These are phyloP conservation scores for Eumacrocentrus americanus DNA, from an alignment of 2,888 invertebrate species.

Conservation along the genomic window DNA sequence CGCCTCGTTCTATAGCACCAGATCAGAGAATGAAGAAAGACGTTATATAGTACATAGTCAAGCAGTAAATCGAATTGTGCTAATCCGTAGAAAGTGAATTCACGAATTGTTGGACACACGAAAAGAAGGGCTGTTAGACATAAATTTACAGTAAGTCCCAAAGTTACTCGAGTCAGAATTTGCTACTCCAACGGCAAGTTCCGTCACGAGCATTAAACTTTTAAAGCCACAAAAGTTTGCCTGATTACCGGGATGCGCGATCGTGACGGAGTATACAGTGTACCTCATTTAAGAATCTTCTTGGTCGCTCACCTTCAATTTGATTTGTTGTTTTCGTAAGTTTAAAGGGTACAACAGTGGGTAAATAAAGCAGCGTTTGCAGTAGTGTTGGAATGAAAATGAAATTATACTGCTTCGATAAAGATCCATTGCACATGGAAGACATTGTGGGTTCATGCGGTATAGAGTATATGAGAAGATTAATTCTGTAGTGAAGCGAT, in stretches of 20 bases:
- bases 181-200: slow-evolving; percentile 18
- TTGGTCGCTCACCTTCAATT: not conserved
- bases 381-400: too few relatives aligned
- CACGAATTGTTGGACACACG: slow-evolving; percentile 13
- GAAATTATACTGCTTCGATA: too few relatives aligned
- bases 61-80: slow-evolving; percentile 20
- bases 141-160: slow-evolving; percentile 10
- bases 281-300: slow-evolving; percentile 16
- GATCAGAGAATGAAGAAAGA: too few relatives aligned
- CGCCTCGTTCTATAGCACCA: too few relatives aligned
- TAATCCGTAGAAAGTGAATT: not conserved
- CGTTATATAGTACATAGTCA: slow-evolving; percentile 4
- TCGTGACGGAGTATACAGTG: slow-evolving; percentile 43
- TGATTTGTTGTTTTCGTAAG: slow-evolving; percentile 8
- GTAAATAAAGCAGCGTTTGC: too few relatives aligned
- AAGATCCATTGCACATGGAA: too few relatives aligned
- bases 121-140: slow-evolving; percentile 11
- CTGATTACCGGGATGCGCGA: slow-evolving; percentile 52
- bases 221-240: slow-evolving; percentile 51
- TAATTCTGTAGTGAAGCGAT: too few relatives aligned
- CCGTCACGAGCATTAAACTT: slow-evolving; percentile 51
- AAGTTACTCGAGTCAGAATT: slow-evolving; percentile 23
- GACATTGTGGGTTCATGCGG: too few relatives aligned
- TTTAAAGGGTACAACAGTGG: too few relatives aligned
- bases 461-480: too few relatives aligned